These are phyloP conservation scores for Limnephilus rhombicus DNA, from an alignment of 2,888 invertebrate genomes.

Conservation along the genomic window DNA sequence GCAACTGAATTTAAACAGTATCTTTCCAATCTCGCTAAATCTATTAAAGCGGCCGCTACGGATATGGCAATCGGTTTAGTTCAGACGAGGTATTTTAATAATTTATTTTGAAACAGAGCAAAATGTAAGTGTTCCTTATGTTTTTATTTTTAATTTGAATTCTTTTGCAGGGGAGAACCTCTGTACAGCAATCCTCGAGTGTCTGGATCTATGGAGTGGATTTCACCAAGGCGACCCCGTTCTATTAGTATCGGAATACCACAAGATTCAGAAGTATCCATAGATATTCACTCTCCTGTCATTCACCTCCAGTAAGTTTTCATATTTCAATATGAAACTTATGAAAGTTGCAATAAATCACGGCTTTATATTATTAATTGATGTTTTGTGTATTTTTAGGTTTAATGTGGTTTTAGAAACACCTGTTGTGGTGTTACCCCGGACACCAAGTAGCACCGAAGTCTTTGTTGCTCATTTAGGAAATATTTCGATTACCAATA, in stretches of 20 bases:
- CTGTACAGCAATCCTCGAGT: constrained; percentile 79
- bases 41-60: constrained; percentile 93
- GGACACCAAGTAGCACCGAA: constrained; percentile 85
- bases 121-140: background rate
- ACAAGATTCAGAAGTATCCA: constrained; percentile 59
- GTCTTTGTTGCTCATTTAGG: constrained; percentile 96
- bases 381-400: constrained; percentile 70
- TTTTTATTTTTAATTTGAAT: constrained; percentile 25
- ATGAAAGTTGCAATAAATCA: background rate
- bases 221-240: constrained; percentile 73
- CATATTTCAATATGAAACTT: background rate
- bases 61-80: constrained; percentile 96
- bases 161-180: constrained; percentile 74
- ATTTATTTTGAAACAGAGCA: constrained; percentile 20
- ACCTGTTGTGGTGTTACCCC: constrained; percentile 93
- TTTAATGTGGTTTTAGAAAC: constrained; percentile 91
- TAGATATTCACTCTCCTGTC: constrained; percentile 54
- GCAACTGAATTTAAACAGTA: constrained; percentile 94
- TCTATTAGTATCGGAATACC: constrained; percentile 72
- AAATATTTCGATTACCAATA: constrained; percentile 83
- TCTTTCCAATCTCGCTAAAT: constrained; percentile 88
- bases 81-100: constrained; percentile 78
- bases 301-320: constrained; percentile 60
- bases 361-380: background rate
- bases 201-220: constrained; percentile 74